phyloP scores from a whole-genome alignment of 2,113 vertebrate genomes.

The Lamprologus callipterus region DNA sequence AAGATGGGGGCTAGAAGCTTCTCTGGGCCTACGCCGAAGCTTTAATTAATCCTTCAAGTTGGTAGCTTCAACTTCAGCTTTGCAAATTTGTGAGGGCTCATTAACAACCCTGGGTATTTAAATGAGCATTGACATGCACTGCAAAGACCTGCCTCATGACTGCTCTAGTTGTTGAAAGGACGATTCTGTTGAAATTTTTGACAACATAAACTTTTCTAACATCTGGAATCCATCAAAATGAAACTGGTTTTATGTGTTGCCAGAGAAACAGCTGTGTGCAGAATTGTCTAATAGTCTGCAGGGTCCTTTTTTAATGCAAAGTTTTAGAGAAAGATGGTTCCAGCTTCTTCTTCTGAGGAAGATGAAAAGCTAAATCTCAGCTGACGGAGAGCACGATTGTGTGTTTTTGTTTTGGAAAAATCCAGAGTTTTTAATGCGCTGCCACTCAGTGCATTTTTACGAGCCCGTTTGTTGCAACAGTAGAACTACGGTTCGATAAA shows the following conservation, averaged over 20 bases:
- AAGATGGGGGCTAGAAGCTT: neutral
- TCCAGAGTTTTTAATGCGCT: accelerated
- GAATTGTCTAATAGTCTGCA: neutral
- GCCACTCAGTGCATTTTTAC: neutral
- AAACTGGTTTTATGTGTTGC: neutral
- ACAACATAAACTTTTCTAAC: neutral
- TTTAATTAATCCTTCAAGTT: neutral
- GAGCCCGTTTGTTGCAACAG: neutral
- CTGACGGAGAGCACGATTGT: neutral
- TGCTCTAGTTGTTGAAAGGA: neutral
- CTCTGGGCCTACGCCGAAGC: neutral
- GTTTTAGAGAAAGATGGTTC: neutral
- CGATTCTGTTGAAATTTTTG: neutral
- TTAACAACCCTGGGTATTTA: neutral
- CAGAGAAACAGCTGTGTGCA: neutral
- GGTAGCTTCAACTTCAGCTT: neutral
- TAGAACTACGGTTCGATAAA: neutral
- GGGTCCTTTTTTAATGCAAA: neutral
- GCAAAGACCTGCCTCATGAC: neutral
- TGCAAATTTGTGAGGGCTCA: neutral
- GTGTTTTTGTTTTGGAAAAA: neutral
- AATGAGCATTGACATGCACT: neutral
- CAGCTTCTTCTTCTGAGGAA: neutral
- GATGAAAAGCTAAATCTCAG: neutral
- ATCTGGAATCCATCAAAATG: neutral